These are phyloP conservation scores for Diaperis boleti DNA, from an alignment of 2,888 invertebrate species.

Conservation along the genomic window DNA sequence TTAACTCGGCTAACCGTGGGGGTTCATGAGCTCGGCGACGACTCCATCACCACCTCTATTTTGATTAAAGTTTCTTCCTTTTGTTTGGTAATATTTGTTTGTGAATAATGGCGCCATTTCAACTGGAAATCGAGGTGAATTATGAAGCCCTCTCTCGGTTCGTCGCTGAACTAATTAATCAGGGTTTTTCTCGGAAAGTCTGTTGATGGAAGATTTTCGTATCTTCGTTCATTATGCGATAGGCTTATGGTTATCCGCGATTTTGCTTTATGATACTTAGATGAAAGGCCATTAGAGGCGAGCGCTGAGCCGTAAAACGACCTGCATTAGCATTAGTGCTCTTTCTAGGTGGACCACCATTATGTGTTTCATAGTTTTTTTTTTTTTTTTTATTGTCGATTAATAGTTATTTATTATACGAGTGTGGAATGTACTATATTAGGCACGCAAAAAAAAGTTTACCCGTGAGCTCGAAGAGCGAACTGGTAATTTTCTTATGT, in stretches of 20 bases:
- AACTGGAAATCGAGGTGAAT: slow-evolving; percentile 35
- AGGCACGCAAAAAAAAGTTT: too few relatives aligned
- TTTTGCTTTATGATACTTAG: slow-evolving; percentile 52
- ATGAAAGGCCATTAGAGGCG: slow-evolving; percentile 52
- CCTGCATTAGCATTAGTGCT: slow-evolving; percentile 57
- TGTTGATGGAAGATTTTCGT: slow-evolving; percentile 21
- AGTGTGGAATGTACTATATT: too few relatives aligned
- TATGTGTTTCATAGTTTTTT: too few relatives aligned
- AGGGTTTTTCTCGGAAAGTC: slow-evolving; percentile 14
- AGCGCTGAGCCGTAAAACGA: slow-evolving; percentile 57
- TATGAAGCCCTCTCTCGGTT: slow-evolving; percentile 9
- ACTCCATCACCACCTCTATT: slow-evolving; percentile 32
- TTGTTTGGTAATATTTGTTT: slow-evolving; percentile 29
- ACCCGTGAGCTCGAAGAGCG: too few relatives aligned
- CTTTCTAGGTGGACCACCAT: slow-evolving; percentile 28
- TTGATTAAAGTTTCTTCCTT: slow-evolving; percentile 35
- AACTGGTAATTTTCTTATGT: too few relatives aligned
- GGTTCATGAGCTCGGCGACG: slow-evolving; percentile 32
- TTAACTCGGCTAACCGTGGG: slow-evolving; percentile 50
- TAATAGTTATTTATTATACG: too few relatives aligned
- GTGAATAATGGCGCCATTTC: slow-evolving; percentile 26
- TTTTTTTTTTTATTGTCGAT: too few relatives aligned
- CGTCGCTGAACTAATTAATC: slow-evolving; percentile 26
- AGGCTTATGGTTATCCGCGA: slow-evolving; percentile 25
- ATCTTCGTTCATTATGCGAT: slow-evolving; percentile 18